Evolutionary conservation across 2,888 invertebrate species (phyloP).

Genomic region (Villa cingulata): DNA sequence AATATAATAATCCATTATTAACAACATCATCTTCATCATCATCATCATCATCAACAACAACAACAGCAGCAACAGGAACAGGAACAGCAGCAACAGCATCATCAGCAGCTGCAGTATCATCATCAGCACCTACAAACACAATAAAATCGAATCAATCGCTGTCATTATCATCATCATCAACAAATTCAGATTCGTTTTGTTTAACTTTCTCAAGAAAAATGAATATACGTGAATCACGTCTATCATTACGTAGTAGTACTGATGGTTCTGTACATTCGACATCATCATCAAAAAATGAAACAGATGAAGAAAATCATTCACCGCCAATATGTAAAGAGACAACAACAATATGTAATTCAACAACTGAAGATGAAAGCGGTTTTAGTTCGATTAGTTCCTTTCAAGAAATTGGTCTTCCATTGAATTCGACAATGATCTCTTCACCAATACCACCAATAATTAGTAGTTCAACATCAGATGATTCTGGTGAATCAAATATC

Average conservation of each 20-base stretch:
- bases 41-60: conserved; percentile 5
- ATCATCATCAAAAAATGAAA: conserved; percentile 17
- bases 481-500: conserved; percentile 13
- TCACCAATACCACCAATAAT: conserved; percentile 1
- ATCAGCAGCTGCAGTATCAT: conserved; percentile 4
- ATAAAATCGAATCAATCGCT: conserved; percentile 5
- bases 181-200: conserved; percentile 10
- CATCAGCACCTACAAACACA: background rate
- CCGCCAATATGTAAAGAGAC: background rate
- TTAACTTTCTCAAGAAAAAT: conserved; percentile 27
- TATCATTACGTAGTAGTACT: conserved; percentile 34
- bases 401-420: conserved; percentile 63
- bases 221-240: conserved; percentile 32
- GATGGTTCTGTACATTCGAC: conserved; percentile 36
- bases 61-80: conserved; percentile 2
- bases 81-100: background rate
- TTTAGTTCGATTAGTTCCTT: conserved; percentile 77
- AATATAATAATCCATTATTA: background rate
- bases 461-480: conserved; percentile 11
- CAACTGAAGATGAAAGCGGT: conserved; percentile 65
- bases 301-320: conserved; percentile 7
- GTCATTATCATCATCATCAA: conserved; percentile 1
- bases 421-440: conserved; percentile 14
- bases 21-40: conserved; percentile 5
- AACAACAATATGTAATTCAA: conserved; percentile 18